phyloP scores from a whole-genome alignment of 2,797 vertebrate species.

The Melanotaenia nigrans region DNA sequence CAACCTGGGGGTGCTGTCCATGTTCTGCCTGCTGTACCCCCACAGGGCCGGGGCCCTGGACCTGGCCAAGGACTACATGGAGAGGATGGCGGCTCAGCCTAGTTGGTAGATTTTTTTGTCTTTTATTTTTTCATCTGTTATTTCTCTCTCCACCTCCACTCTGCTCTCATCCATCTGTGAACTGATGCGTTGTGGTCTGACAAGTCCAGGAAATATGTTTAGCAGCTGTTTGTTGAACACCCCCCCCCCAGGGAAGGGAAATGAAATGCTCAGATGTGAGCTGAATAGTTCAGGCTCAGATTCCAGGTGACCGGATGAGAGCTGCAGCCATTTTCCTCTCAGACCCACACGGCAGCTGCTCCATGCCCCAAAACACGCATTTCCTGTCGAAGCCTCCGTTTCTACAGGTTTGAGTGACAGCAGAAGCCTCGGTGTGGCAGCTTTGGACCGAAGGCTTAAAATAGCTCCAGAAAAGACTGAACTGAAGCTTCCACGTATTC shows the following conservation, averaged over 20 bases:
- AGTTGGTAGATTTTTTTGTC: conserved; percentile 95
- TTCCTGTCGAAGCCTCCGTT: no score
- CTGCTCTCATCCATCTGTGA: conserved; percentile 30
- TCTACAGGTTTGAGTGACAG: no score
- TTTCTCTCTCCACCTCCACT: conserved; percentile 1
- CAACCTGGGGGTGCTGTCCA: conserved; percentile 95
- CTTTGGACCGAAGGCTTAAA: no score
- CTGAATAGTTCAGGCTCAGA: conserved; percentile 21
- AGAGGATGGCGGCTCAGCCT: conserved; percentile 99
- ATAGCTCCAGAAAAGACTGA: no score
- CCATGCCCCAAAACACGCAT: no score
- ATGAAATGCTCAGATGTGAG: conserved; percentile 73
- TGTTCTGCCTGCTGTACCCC: conserved; percentile 96
- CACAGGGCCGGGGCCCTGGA: conserved; percentile 90
- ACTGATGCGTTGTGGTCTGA: conserved; percentile 36
- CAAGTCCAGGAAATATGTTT: conserved; percentile 72
- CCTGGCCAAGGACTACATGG: conserved; percentile 97
- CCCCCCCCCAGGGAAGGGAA: conserved; percentile 59
- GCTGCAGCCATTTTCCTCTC: background rate
- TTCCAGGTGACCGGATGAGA: conserved; percentile 24
- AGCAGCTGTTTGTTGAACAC: conserved; percentile 72
- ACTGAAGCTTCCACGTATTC: no score
- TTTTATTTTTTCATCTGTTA: conserved; percentile 55
- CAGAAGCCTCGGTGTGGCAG: no score
- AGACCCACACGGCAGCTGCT: no score